Evolutionary conservation across 1,140 invertebrate species (phyloP).

Genomic region (Drusus annulatus): DNA sequence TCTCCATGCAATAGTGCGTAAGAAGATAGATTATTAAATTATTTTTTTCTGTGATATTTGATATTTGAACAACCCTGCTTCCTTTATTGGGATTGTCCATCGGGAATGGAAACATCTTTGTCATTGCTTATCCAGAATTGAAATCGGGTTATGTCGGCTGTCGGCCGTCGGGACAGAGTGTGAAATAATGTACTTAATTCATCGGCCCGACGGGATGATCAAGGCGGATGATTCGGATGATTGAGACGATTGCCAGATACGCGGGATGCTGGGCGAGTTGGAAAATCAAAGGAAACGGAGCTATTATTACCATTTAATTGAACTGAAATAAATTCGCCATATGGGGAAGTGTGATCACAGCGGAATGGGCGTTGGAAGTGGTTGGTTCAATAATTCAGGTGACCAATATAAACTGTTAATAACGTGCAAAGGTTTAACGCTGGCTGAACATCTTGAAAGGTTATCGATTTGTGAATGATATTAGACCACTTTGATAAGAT

Average conservation of each 20-base stretch:
- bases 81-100: slow-evolving; percentile 24
- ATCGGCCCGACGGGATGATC: slow-evolving; percentile 16
- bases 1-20: too few species aligned
- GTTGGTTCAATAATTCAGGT: too few species aligned
- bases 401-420: too few species aligned
- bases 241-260: not conserved
- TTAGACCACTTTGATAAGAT: too few species aligned
- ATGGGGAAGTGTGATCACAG: too few species aligned
- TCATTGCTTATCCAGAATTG: slow-evolving; percentile 44
- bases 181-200: slow-evolving; percentile 31
- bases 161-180: slow-evolving; percentile 4
- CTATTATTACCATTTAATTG: slow-evolving; percentile 19
- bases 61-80: not conserved
- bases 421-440: too few species aligned
- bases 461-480: too few species aligned
- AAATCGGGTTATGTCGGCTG: slow-evolving; percentile 25
- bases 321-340: not conserved
- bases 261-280: not conserved
- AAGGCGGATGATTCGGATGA: slow-evolving; percentile 9
- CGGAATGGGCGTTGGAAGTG: too few species aligned
- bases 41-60: too few species aligned
- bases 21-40: too few species aligned
- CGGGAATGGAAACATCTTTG: slow-evolving; percentile 37
- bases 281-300: slow-evolving; percentile 22
- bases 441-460: too few species aligned